phyloP scores from a whole-genome alignment of 2,888 invertebrate genomes.

The Hyles lineata region DNA sequence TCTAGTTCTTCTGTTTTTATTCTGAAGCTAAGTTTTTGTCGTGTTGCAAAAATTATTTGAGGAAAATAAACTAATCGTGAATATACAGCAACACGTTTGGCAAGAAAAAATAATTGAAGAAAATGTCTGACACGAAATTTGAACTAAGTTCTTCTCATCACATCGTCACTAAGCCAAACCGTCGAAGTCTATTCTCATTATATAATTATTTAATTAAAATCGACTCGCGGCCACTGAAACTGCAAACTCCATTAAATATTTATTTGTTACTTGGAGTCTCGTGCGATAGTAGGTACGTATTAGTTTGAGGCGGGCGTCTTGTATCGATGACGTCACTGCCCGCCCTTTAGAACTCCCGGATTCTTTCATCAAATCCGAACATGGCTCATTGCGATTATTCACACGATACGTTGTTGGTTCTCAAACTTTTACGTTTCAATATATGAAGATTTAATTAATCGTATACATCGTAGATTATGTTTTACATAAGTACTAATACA shows the following conservation, averaged over 20 bases:
- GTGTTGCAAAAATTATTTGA: too few species aligned
- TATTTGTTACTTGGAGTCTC: not conserved
- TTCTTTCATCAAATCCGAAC: conserved; percentile 78
- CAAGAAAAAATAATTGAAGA: too few species aligned
- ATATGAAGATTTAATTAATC: not conserved
- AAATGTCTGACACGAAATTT: too few species aligned
- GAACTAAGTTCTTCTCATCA: too few species aligned
- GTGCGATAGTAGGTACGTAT: not conserved
- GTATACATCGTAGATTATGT: too few species aligned
- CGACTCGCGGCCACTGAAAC: not conserved
- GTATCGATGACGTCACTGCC: conserved; percentile 71
- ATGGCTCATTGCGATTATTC: conserved; percentile 75
- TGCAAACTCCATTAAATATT: not conserved
- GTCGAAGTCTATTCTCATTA: not conserved
- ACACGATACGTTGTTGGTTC: conserved; percentile 64
- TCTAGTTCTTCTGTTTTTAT: too few species aligned
- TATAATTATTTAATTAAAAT: not conserved
- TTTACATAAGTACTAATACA: too few species aligned
- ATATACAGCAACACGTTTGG: too few species aligned
- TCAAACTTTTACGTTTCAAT: conserved; percentile 55
- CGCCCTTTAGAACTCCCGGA: conserved; percentile 56
- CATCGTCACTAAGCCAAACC: not conserved
- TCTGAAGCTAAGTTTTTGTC: too few species aligned
- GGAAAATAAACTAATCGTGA: too few species aligned
- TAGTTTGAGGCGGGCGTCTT: conserved; percentile 17